Evolutionary conservation across 2,888 invertebrate species (phyloP).

Genomic region (Nomada flava): DNA sequence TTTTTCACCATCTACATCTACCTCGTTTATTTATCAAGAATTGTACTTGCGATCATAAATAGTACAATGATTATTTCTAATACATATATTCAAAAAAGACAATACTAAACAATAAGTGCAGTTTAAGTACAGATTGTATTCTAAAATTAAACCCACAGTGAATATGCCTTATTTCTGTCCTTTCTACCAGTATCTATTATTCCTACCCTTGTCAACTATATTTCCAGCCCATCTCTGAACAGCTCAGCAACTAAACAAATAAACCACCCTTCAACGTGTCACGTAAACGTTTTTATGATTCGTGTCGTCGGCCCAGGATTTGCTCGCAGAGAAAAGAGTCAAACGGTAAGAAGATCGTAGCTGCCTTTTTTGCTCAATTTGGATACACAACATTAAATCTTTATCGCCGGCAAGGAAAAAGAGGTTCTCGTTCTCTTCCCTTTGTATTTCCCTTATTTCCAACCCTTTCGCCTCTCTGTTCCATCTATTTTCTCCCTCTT

Average conservation of each 20-base stretch:
- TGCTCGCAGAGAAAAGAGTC: not conserved
- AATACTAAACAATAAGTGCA: too few relatives aligned
- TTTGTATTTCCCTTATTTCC: slow-evolving; percentile 2
- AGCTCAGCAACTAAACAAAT: not conserved
- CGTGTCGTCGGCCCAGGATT: slow-evolving; percentile 16
- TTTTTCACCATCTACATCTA: too few relatives aligned
- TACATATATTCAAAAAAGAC: too few relatives aligned
- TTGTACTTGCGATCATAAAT: too few relatives aligned
- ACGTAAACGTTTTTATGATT: slow-evolving; percentile 16
- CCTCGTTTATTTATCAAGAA: too few relatives aligned
- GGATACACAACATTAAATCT: slow-evolving; percentile 44
- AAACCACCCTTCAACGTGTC: slow-evolving; percentile 1
- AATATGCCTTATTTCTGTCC: too few relatives aligned
- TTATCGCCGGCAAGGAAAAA: slow-evolving; percentile 38
- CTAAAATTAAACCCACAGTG: too few relatives aligned
- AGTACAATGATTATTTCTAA: too few relatives aligned
- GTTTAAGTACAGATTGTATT: too few relatives aligned
- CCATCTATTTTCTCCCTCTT: not conserved
- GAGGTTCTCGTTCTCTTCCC: not conserved
- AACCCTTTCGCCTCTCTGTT: not conserved
- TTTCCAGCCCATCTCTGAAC: not conserved
- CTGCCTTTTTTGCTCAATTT: slow-evolving; percentile 11
- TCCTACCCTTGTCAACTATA: too few relatives aligned
- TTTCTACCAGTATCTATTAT: too few relatives aligned
- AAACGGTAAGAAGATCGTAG: slow-evolving; percentile 2